Conservation (phyloP, 2,888 invertebrate genomes). For the Monochamus alternatus region DNA sequence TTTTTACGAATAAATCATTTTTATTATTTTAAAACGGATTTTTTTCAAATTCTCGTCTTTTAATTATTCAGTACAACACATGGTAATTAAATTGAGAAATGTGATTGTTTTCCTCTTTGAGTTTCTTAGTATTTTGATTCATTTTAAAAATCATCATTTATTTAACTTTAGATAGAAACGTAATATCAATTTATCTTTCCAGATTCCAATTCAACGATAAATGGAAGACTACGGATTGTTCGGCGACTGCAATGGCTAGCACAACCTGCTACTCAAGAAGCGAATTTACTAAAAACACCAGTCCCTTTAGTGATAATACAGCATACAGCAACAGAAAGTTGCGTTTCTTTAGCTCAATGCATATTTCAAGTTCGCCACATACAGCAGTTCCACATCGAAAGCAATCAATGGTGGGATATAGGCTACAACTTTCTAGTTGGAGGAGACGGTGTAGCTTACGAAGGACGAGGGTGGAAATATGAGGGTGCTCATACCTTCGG, state of each 20-base stretch:
- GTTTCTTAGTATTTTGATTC: too few species aligned
- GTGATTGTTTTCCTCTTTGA: too few species aligned
- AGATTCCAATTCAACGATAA: constrained; percentile 34
- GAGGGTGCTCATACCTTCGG: constrained; percentile 82
- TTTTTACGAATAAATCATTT: too few species aligned
- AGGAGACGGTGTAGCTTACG: constrained; percentile 84
- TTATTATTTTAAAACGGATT: too few species aligned
- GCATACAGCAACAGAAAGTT: constrained; percentile 79
- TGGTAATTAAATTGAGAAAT: too few species aligned
- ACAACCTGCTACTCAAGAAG: constrained; percentile 71
- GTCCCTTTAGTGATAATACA: constrained; percentile 75
- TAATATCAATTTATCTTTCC: constrained; percentile 3
- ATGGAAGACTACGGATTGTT: constrained; percentile 18
- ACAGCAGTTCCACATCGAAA: constrained; percentile 82
- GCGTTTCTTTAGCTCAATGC: constrained; percentile 68
- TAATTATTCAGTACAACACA: too few species aligned
- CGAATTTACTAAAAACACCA: constrained; percentile 70
- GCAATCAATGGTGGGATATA: constrained; percentile 78
- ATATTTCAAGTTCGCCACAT: constrained; percentile 70
- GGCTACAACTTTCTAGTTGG: constrained; percentile 86
- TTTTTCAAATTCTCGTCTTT: too few species aligned
- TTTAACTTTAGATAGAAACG: too few species aligned
- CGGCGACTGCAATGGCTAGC: constrained; percentile 75
- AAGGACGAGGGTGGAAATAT: constrained; percentile 82
- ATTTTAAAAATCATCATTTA: too few species aligned